These are phyloP conservation scores for Sinocyclocheilus anophthalmus DNA, from an alignment of 2,113 vertebrate species.

Conservation along the genomic window DNA sequence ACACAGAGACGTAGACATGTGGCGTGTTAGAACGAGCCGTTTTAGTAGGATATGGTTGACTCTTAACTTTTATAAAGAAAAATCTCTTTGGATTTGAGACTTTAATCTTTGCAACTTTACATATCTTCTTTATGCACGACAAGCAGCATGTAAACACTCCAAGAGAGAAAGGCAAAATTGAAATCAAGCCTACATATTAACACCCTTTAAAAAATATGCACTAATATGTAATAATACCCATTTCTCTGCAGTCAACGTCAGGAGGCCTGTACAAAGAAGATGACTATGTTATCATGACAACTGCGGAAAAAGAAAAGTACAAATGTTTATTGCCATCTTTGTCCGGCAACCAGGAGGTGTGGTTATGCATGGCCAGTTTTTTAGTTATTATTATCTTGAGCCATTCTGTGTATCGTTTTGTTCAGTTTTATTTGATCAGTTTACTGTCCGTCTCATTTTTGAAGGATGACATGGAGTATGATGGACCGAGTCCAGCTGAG, in stretches of 20 bases:
- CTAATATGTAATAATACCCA: neutral
- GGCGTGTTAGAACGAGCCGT: too few species aligned
- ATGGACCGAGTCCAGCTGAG: slow-evolving; percentile 81
- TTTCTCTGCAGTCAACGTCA: slow-evolving; percentile 80
- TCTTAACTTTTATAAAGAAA: too few species aligned
- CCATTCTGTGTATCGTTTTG: neutral
- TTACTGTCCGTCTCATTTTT: neutral
- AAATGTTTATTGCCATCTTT: slow-evolving; percentile 92
- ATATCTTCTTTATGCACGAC: too few species aligned
- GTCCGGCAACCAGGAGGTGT: slow-evolving; percentile 83
- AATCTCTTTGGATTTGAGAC: too few species aligned
- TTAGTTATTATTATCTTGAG: neutral
- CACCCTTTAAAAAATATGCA: neutral
- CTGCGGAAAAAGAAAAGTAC: slow-evolving; percentile 93
- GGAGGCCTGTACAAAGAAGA: slow-evolving; percentile 92
- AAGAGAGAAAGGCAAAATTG: too few species aligned
- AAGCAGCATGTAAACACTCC: too few species aligned
- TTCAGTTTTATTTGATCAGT: neutral
- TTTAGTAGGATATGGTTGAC: too few species aligned
- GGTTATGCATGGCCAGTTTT: neutral
- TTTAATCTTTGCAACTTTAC: too few species aligned
- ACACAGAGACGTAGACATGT: too few species aligned
- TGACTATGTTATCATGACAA: slow-evolving; percentile 97
- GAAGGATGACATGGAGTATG: slow-evolving; percentile 89
- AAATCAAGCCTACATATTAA: too few species aligned